phyloP scores from a whole-genome alignment of 2,113 vertebrate genomes.

The Camelus dromedarius region DNA sequence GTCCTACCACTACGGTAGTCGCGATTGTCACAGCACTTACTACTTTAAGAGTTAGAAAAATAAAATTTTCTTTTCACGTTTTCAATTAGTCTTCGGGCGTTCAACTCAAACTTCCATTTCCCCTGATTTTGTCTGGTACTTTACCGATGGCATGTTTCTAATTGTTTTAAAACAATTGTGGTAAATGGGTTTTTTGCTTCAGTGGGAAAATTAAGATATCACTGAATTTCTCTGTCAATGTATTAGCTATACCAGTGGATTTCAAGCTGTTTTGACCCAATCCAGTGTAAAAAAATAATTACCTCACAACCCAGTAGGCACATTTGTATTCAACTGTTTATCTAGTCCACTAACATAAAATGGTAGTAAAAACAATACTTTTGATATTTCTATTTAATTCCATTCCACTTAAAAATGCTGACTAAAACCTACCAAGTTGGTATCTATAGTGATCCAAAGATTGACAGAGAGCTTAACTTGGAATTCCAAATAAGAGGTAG shows the following conservation, averaged over 20 bases:
- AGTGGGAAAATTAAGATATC: not conserved
- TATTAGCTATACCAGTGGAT: not conserved
- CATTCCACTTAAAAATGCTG: not conserved
- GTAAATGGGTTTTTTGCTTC: not conserved
- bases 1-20: not conserved
- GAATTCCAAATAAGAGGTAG: not conserved
- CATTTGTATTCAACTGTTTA: not conserved
- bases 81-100: not conserved
- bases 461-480: not conserved
- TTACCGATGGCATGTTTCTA: constrained; percentile 32
- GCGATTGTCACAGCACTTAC: not conserved
- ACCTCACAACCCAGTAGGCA: not conserved
- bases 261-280: not conserved
- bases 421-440: not conserved
- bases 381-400: not conserved
- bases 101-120: not conserved
- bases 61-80: not conserved
- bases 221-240: not conserved
- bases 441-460: not conserved
- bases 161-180: not conserved
- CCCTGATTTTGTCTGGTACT: constrained; percentile 15
- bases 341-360: constrained; percentile 25
- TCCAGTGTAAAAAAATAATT: not conserved
- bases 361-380: not conserved
- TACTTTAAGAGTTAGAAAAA: constrained; percentile 6